These are phyloP conservation scores for Aplidium turbinatum DNA, from an alignment of 23 tunicate species.

Conservation along the genomic window DNA sequence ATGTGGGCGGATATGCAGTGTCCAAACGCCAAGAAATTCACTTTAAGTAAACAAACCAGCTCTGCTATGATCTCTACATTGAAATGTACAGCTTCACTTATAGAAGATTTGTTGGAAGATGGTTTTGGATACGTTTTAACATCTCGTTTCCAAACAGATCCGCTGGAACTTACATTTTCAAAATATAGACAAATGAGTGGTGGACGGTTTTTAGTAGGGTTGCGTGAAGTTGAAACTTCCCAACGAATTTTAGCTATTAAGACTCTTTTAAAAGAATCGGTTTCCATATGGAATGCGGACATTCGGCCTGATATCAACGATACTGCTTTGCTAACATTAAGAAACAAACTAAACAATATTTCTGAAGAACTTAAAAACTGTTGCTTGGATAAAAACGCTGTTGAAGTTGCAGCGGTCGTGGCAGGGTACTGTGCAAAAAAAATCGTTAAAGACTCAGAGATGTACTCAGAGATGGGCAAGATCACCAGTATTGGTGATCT, in stretches of 20 bases:
- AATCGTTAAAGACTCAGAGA: too few relatives aligned
- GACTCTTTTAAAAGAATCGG: slow-evolving; percentile 1
- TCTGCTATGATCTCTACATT: not conserved
- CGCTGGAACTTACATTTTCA: not conserved
- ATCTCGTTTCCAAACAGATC: slow-evolving; percentile 13
- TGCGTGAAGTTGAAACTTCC: not conserved
- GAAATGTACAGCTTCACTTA: slow-evolving; percentile 12
- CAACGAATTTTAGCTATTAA: not conserved
- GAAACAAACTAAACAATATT: too few relatives aligned
- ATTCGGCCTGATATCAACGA: not conserved
- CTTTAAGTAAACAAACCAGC: slow-evolving; percentile 1
- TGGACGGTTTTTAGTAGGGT: slow-evolving; percentile 2
- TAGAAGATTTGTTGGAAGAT: slow-evolving; percentile 4
- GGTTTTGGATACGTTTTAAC: not conserved
- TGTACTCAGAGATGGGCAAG: too few relatives aligned
- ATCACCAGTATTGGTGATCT: too few relatives aligned
- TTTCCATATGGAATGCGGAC: not conserved
- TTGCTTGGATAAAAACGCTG: too few relatives aligned
- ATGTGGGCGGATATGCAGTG: not conserved
- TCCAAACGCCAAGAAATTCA: slow-evolving; percentile 1
- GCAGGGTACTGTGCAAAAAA: too few relatives aligned
- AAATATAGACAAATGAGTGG: slow-evolving; percentile 1
- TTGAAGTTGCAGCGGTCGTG: too few relatives aligned
- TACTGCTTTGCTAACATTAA: too few relatives aligned
- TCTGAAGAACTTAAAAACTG: too few relatives aligned